These are phyloP conservation scores for Iphiclides podalirius DNA, from an alignment of 2,888 invertebrate genomes.

Conservation along the genomic window DNA sequence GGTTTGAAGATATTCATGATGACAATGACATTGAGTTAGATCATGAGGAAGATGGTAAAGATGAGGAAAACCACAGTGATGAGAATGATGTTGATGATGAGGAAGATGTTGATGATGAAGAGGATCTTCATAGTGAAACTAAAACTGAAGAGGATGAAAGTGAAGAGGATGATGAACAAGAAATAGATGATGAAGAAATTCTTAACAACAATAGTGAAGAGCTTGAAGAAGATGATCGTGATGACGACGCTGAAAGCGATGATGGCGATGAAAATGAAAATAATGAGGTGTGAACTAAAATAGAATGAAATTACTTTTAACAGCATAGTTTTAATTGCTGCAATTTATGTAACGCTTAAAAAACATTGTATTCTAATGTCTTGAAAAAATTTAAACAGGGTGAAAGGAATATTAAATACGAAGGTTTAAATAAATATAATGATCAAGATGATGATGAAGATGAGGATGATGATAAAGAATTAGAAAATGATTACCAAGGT, in stretches of 20 bases:
- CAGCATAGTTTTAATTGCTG: not conserved
- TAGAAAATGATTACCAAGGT: not conserved
- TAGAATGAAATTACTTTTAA: not conserved
- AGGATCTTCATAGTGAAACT: slow-evolving; percentile 37
- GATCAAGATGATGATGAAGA: slow-evolving; percentile 27
- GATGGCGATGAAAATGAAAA: slow-evolving; percentile 38
- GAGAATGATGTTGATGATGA: slow-evolving; percentile 43
- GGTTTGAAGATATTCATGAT: slow-evolving; percentile 35
- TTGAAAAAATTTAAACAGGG: slow-evolving; percentile 31
- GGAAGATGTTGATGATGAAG: slow-evolving; percentile 32
- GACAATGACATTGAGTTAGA: slow-evolving; percentile 39
- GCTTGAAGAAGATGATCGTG: slow-evolving; percentile 35
- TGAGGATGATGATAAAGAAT: slow-evolving; percentile 23
- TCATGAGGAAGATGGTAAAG: slow-evolving; percentile 39
- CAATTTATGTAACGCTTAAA: not conserved
- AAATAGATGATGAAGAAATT: slow-evolving; percentile 42
- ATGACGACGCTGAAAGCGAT: slow-evolving; percentile 38
- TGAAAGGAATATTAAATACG: not conserved
- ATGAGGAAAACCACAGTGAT: slow-evolving; percentile 38
- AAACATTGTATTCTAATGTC: not conserved
- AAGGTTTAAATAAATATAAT: slow-evolving; percentile 13
- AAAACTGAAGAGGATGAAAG: slow-evolving; percentile 37
- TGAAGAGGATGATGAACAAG: slow-evolving; percentile 34
- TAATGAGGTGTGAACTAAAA: slow-evolving; percentile 30
- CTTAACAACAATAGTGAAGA: slow-evolving; percentile 36